Percentiles rank a stretch among this genome's conserved stretches.
These are phyloP conservation scores for Bujurquina vittata DNA, from an alignment of 2,113 vertebrate species.

Conservation along the genomic window DNA sequence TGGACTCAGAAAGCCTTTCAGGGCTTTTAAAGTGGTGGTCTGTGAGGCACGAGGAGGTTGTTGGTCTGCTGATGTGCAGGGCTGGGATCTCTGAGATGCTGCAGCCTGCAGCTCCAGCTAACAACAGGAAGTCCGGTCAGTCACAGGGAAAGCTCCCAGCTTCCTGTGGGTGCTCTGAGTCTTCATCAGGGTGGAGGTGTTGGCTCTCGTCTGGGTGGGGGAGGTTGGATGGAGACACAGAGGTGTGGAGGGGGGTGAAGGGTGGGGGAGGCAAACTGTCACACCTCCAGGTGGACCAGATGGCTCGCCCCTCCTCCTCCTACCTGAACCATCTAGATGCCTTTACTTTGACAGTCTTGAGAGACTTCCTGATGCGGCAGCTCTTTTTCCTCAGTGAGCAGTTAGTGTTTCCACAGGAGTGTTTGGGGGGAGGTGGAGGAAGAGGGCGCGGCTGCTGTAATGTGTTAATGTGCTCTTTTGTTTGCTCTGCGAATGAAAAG, in stretches of 20 bases:
- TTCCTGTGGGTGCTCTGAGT: not conserved
- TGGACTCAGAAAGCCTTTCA: not conserved
- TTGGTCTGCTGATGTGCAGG: not conserved
- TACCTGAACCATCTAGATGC: not conserved
- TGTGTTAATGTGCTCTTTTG: not conserved
- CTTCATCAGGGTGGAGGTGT: not conserved
- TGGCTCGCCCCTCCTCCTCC: not conserved
- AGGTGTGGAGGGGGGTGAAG: slow-evolving; percentile 8
- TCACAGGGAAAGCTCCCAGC: not conserved
- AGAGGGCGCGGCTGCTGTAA: not conserved
- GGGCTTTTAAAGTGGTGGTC: not conserved
- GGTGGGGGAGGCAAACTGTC: slow-evolving; percentile 7
- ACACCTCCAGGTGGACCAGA: slow-evolving; percentile 41
- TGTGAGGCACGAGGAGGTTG: not conserved
- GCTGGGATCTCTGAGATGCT: no score
- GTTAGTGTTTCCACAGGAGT: not conserved
- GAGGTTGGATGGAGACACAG: slow-evolving; percentile 5
- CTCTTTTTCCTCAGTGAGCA: not conserved
- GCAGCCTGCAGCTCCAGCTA: no score
- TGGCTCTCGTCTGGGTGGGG: not conserved
- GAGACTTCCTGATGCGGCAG: not conserved
- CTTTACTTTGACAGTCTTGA: not conserved
- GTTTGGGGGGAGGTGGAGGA: not conserved
- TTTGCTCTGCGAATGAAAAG: not conserved
- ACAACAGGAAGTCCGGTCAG: not conserved